phyloP scores from a whole-genome alignment of 2,888 invertebrate species.

The Linnaemya vulpina region DNA sequence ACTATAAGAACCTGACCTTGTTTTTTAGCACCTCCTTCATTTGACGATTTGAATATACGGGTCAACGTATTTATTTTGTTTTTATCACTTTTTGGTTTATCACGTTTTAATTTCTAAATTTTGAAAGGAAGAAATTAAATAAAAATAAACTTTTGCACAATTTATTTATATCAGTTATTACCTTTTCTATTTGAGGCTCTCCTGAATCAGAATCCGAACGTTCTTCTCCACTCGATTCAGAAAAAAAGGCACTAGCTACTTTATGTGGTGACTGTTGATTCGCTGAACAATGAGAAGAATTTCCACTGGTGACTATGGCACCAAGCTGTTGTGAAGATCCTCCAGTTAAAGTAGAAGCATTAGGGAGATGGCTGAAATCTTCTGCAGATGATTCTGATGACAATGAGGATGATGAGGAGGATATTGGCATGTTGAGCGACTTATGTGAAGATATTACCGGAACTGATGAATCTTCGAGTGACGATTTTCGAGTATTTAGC shows the following conservation, averaged over 20 bases:
- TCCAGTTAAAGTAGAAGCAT: slow-evolving; percentile 56
- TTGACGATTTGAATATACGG: slow-evolving; percentile 87
- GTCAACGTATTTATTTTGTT: slow-evolving; percentile 88
- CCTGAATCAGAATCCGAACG: slow-evolving; percentile 68
- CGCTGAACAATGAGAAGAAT: slow-evolving; percentile 70
- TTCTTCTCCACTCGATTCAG: slow-evolving; percentile 75
- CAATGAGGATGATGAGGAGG: slow-evolving; percentile 75
- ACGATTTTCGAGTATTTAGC: slow-evolving; percentile 75
- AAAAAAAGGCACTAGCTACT: slow-evolving; percentile 71
- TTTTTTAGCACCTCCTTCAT: slow-evolving; percentile 88
- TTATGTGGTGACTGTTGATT: slow-evolving; percentile 76
- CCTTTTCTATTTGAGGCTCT: slow-evolving; percentile 65
- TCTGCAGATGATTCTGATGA: slow-evolving; percentile 74
- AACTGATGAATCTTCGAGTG: slow-evolving; percentile 69
- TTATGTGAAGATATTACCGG: slow-evolving; percentile 54
- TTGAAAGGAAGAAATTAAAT: slow-evolving; percentile 9
- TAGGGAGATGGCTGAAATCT: slow-evolving; percentile 69
- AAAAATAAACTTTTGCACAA: not conserved
- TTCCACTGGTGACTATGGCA: slow-evolving; percentile 49
- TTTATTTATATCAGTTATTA: slow-evolving; percentile 58
- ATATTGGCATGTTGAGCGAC: slow-evolving; percentile 62
- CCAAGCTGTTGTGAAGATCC: slow-evolving; percentile 51
- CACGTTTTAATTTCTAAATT: slow-evolving; percentile 76
- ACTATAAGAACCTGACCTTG: slow-evolving; percentile 90
- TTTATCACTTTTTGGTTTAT: slow-evolving; percentile 85